Conservation (phyloP, 1,140 invertebrate genomes). For the Brachionus koreanus region DNA sequence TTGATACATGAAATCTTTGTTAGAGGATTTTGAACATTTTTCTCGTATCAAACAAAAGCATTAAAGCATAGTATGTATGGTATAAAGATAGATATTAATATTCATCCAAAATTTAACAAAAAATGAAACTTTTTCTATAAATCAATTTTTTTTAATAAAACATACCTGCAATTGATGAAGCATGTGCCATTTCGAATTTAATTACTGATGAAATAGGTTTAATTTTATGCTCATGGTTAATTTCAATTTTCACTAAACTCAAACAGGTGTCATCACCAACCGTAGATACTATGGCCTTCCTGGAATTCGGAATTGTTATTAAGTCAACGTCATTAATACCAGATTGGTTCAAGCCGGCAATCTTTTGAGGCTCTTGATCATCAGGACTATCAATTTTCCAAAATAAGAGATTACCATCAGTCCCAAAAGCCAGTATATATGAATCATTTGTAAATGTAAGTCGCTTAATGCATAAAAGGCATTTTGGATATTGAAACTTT, state of each 20-base stretch:
- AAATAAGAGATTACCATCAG: slow-evolving; percentile 20
- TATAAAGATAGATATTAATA: no score
- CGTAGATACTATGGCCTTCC: neutral
- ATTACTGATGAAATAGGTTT: neutral
- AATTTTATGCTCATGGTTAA: neutral
- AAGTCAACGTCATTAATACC: slow-evolving; percentile 39
- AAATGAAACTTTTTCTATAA: no score
- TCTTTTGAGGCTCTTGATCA: neutral
- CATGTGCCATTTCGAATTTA: slow-evolving; percentile 17
- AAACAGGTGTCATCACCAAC: slow-evolving; percentile 41
- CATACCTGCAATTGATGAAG: slow-evolving; percentile 22
- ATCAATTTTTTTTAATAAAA: no score
- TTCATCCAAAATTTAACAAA: no score
- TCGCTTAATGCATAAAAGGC: neutral
- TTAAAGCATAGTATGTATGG: no score
- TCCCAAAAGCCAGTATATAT: neutral
- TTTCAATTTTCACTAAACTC: slow-evolving; percentile 15
- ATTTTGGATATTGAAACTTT: slow-evolving; percentile 8
- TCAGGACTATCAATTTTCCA: neutral
- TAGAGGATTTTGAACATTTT: no score
- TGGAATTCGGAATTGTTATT: neutral
- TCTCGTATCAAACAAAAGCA: no score
- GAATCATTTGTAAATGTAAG: neutral
- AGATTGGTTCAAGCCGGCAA: slow-evolving; percentile 2
- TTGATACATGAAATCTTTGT: no score